Evolutionary conservation across 2,797 vertebrate genomes (phyloP).

Genomic region (Sebastes cheni): DNA sequence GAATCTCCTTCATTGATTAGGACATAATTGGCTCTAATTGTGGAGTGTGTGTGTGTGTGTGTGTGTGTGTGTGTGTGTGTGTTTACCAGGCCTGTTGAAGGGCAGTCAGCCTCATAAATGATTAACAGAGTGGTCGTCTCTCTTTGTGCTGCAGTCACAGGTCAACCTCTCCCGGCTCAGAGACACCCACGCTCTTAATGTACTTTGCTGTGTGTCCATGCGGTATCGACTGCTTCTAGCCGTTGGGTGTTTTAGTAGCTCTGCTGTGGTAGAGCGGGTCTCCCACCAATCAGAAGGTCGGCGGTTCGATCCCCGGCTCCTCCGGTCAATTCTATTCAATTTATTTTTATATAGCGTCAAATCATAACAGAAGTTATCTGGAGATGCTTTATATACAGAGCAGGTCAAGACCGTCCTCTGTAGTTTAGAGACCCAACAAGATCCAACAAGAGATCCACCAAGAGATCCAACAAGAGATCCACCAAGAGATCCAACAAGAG

Average conservation of each 20-base stretch:
- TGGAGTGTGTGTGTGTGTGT: slow-evolving; percentile 47
- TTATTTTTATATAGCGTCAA: too few relatives aligned
- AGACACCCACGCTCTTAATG: not conserved
- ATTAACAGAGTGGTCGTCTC: slow-evolving; percentile 48
- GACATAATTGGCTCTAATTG: slow-evolving; percentile 89
- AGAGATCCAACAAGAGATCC: too few relatives aligned
- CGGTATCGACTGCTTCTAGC: not conserved
- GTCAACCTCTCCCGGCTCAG: slow-evolving; percentile 5
- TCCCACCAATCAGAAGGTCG: too few relatives aligned
- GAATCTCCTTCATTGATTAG: slow-evolving; percentile 89
- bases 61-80: too few relatives aligned
- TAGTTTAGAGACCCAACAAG: too few relatives aligned
- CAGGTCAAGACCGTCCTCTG: too few relatives aligned
- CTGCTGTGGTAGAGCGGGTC: not conserved
- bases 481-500: too few relatives aligned
- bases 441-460: too few relatives aligned
- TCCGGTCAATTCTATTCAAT: too few relatives aligned
- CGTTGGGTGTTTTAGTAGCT: not conserved
- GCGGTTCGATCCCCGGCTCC: too few relatives aligned
- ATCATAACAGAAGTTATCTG: too few relatives aligned
- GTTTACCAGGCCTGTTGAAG: slow-evolving; percentile 67
- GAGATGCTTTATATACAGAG: too few relatives aligned
- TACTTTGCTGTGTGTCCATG: not conserved
- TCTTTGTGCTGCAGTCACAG: slow-evolving; percentile 25
- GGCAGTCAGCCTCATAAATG: slow-evolving; percentile 63